Percentiles rank a stretch among this genome's conserved stretches.
Conservation (phyloP, 2,888 invertebrate species). For the Polydrusus tereticollis region DNA sequence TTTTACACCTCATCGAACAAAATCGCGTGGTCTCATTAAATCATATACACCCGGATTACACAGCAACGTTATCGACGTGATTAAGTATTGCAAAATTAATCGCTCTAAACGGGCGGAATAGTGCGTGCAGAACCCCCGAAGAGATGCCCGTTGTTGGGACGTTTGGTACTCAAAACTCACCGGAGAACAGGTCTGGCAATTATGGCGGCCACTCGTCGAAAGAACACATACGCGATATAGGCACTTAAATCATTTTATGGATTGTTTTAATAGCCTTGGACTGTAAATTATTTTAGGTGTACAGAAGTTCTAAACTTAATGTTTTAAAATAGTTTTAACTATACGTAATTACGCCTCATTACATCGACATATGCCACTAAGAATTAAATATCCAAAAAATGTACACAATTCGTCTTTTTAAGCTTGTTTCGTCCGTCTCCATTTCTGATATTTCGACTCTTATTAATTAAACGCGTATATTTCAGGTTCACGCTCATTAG, state of each 20-base stretch:
- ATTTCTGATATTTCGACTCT: too few relatives aligned
- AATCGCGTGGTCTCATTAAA: not conserved
- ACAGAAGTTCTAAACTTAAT: too few relatives aligned
- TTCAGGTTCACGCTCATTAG: too few relatives aligned
- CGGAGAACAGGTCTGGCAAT: not conserved
- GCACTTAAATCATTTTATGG: not conserved
- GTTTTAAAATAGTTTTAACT: too few relatives aligned
- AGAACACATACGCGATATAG: not conserved
- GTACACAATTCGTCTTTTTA: too few relatives aligned
- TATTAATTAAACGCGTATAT: too few relatives aligned
- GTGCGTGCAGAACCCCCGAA: not conserved
- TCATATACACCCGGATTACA: conserved; percentile 3
- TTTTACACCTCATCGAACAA: not conserved
- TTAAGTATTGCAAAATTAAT: not conserved
- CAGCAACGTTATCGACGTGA: not conserved
- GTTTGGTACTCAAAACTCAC: conserved; percentile 1
- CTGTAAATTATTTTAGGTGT: too few relatives aligned
- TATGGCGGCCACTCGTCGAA: not conserved
- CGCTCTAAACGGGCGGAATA: not conserved
- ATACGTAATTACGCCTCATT: too few relatives aligned
- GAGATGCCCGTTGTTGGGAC: not conserved
- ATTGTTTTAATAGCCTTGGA: not conserved
- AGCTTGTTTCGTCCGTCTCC: too few relatives aligned
- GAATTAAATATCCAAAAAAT: too few relatives aligned
- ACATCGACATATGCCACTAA: too few relatives aligned